Percentiles rank a stretch among this genome's conserved stretches.
Evolutionary conservation across 1,140 invertebrate species (phyloP).

Genomic region (Orchesella cincta): DNA sequence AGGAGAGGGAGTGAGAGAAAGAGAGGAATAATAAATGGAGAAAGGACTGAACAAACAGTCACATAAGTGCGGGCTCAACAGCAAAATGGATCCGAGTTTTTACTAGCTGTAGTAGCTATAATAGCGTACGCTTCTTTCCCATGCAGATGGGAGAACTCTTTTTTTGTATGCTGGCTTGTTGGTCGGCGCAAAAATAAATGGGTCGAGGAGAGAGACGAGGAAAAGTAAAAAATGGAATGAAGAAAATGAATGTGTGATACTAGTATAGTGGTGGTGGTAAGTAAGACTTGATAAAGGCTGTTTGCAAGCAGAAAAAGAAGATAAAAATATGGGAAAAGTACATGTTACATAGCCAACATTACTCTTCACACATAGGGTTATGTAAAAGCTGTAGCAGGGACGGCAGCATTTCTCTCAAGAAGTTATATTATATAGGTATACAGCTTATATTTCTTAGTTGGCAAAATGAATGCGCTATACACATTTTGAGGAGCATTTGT

Average conservation of each 20-base stretch:
- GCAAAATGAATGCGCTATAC: too few relatives aligned
- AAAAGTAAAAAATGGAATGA: background rate
- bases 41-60: constrained; percentile 6
- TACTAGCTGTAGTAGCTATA: background rate
- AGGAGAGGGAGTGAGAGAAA: background rate
- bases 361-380: too few relatives aligned
- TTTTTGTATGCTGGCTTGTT: background rate
- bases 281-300: too few relatives aligned
- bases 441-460: too few relatives aligned
- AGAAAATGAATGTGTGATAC: background rate
- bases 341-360: too few relatives aligned
- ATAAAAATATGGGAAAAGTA: too few relatives aligned
- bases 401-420: too few relatives aligned
- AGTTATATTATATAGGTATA: too few relatives aligned
- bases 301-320: too few relatives aligned
- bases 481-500: too few relatives aligned
- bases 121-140: background rate
- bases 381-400: too few relatives aligned
- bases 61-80: background rate
- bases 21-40: constrained; percentile 1
- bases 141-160: background rate
- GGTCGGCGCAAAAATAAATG: constrained; percentile 6
- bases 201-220: constrained; percentile 9
- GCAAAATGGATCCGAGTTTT: background rate
- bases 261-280: too few relatives aligned